Conservation (phyloP, 1,140 invertebrate species). For the Neoseiulus cucumeris region DNA sequence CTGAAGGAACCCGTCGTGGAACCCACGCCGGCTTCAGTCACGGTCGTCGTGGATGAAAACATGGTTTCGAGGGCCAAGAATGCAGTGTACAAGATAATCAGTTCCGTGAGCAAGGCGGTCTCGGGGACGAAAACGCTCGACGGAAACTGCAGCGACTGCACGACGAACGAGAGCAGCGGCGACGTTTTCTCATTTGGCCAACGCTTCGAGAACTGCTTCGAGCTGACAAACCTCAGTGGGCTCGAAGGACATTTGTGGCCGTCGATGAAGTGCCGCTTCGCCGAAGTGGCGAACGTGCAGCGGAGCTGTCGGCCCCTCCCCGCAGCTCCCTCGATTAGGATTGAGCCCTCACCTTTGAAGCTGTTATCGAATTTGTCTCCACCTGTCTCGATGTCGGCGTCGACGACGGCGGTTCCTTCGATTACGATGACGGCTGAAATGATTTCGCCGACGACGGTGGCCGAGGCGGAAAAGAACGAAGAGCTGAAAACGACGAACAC, state of each 20-base stretch:
- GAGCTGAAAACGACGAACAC: no score
- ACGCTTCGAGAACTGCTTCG: not conserved
- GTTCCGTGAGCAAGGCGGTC: not conserved
- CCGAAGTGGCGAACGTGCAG: no score
- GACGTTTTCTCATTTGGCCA: not conserved
- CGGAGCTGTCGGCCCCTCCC: no score
- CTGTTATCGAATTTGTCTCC: no score
- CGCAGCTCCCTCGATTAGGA: no score
- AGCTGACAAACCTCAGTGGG: conserved; percentile 11
- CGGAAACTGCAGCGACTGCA: not conserved
- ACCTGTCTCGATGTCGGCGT: conserved; percentile 29
- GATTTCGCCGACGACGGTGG: no score
- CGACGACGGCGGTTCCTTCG: conserved; percentile 26
- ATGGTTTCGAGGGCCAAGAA: conserved; percentile 12
- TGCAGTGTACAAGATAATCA: conserved; percentile 13
- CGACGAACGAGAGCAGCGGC: conserved; percentile 10
- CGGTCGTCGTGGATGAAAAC: not conserved
- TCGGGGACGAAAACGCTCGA: not conserved
- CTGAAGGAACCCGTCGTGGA: not conserved
- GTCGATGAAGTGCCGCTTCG: not conserved
- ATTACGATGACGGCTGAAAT: not conserved
- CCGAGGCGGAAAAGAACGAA: no score
- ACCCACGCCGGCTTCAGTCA: not conserved
- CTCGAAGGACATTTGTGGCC: not conserved
- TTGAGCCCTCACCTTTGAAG: no score